A percentile compares a stretch with the other conserved stretches of the same genome.
phyloP scores from a whole-genome alignment of 1,140 invertebrate genomes.

The Aradophagus sp. region DNA sequence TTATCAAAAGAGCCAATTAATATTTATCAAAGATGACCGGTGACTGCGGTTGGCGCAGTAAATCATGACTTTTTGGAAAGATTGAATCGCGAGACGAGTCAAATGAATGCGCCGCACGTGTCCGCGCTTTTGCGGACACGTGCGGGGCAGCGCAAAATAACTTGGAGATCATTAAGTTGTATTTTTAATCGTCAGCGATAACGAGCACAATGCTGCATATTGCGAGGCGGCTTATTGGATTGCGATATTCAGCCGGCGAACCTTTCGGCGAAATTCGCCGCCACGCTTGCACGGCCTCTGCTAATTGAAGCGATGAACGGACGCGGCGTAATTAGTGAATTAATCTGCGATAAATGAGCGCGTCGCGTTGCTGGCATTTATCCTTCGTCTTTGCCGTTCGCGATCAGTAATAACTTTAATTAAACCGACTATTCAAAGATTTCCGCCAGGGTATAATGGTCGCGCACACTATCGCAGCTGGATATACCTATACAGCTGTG shows the following conservation, averaged over 20 bases:
- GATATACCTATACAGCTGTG: too few species aligned
- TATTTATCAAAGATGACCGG: conserved; percentile 9
- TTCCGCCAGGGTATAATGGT: conserved; percentile 41
- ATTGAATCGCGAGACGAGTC: conserved; percentile 33
- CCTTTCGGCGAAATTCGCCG: conserved; percentile 42
- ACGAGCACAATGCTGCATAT: conserved; percentile 46
- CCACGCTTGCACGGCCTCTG: conserved; percentile 48
- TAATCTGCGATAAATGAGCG: conserved; percentile 62
- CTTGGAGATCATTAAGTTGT: conserved; percentile 47
- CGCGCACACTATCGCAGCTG: conserved; percentile 21
- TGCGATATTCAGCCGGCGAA: conserved; percentile 40
- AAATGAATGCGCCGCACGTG: conserved; percentile 30
- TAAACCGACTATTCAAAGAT: conserved; percentile 59
- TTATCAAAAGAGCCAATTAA: conserved; percentile 22
- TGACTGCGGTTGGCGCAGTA: conserved; percentile 1
- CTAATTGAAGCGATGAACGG: conserved; percentile 61
- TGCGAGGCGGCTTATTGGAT: conserved; percentile 44
- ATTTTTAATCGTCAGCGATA: conserved; percentile 45
- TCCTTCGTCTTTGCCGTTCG: conserved; percentile 48
- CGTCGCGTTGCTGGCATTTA: conserved; percentile 53
- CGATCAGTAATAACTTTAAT: conserved; percentile 64
- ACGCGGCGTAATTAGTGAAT: conserved; percentile 59
- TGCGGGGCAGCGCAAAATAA: too few species aligned
- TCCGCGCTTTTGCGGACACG: neutral
- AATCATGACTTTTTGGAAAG: conserved; percentile 20